These are phyloP conservation scores for Neolamprologus kungweensis DNA, from an alignment of 2,113 vertebrate species.

Conservation along the genomic window DNA sequence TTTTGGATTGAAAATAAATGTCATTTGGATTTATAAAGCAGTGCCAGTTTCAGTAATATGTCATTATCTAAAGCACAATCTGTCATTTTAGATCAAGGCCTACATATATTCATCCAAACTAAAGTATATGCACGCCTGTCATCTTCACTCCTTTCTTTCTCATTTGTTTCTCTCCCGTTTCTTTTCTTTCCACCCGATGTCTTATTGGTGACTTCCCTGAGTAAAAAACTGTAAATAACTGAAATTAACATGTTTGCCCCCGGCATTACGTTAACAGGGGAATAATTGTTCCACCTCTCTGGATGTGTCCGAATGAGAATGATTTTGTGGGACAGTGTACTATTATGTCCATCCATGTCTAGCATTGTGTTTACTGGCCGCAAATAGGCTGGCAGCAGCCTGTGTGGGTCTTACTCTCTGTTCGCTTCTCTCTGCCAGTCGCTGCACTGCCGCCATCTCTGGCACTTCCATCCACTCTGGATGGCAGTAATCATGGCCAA, in stretches of 20 bases:
- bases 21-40: not conserved
- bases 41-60: not conserved
- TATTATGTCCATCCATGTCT: not conserved
- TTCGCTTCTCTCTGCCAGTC: not conserved
- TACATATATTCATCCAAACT: not conserved
- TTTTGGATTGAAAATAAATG: not conserved
- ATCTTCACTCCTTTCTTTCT: not conserved
- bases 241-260: not conserved
- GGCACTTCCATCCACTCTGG: constrained; percentile 10
- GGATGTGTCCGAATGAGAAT: not conserved
- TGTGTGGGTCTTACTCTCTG: not conserved
- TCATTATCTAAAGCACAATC: not conserved
- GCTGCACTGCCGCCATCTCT: not conserved
- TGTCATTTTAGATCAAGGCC: not conserved
- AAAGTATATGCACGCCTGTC: not conserved
- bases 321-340: not conserved
- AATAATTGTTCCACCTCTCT: not conserved
- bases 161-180: not conserved
- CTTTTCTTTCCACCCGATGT: not conserved
- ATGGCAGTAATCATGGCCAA: constrained; percentile 9
- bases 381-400: not conserved
- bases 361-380: not conserved
- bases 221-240: not conserved
- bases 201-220: not conserved
- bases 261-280: not conserved